Conservation (phyloP, 2,113 vertebrate genomes). For the Trichechus manatus region DNA sequence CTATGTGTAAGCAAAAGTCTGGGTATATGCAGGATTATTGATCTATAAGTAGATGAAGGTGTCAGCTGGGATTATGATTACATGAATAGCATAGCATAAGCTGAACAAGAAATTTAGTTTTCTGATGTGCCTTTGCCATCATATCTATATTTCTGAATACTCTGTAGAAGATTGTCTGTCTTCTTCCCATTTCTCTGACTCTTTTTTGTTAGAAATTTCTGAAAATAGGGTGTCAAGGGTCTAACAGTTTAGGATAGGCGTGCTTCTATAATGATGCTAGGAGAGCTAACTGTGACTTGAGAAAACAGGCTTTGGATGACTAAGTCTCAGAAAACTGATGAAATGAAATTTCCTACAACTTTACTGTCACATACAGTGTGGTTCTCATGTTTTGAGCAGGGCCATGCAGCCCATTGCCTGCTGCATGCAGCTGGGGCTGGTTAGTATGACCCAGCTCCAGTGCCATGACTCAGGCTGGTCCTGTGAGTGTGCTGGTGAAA, state of each 20-base stretch:
- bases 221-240: background rate
- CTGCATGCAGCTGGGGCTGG: background rate
- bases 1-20: background rate
- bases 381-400: background rate
- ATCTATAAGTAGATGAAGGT: background rate
- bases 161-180: background rate
- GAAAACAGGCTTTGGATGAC: background rate
- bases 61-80: background rate
- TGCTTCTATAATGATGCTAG: conserved; percentile 19
- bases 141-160: background rate
- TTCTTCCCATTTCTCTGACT: background rate
- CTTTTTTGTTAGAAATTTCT: background rate
- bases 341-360: background rate
- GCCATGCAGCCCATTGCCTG: background rate
- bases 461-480: background rate
- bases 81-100: background rate
- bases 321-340: conserved; percentile 8
- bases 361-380: background rate
- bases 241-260: background rate
- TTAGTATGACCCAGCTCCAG: background rate
- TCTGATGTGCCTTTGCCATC: background rate
- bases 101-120: background rate
- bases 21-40: background rate
- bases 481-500: background rate
- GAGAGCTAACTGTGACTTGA: background rate